Evolutionary conservation across 2,797 vertebrate species (phyloP), one percentile per base, ranked within the genome.

Genomic region (Danio jaintianensis): DNA sequence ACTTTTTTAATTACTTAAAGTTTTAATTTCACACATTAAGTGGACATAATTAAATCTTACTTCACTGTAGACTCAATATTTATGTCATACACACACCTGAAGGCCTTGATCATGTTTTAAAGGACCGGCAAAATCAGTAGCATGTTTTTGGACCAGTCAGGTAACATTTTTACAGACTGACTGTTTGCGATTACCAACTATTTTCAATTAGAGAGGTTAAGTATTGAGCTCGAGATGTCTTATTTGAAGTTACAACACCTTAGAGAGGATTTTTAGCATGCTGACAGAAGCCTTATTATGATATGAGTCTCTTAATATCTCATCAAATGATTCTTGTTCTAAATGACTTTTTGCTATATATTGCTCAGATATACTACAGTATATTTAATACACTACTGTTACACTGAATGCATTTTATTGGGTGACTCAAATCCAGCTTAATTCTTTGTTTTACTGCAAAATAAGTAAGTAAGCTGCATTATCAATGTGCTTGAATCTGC

Each of bases 1-100:
- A 29, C 29, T 29, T 29, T 29, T 3, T 29, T 29, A 29, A 29
- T 29, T 29, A 29, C 29, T 3, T 29, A 29, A n/a, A n/a, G n/a
- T n/a, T n/a, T n/a, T n/a, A n/a, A 29, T 29, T 29, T 29, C 1
- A 29, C 29, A 48, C 22, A 5, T 50, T 18, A 10, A 18, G 20
- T 66, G 11, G 20, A 58, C 7, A 15, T 12, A 15, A 68, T 68
- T 68, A 58, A 68, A 78, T 47, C 13, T 4, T 66, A 55, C 20
- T 63, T 64, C 15, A 76, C 45, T 15, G 7, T 5, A 9, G n/a
- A 29, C 62, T 42, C 48, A 56, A 6, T 16, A 6, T 74, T 11
- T 29, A 62, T 13, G 16, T 43, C 62, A 20, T 11, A 36, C 38
- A 59, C 48, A 78, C 48, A 45, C 66, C 36, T 8, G 45, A 45